Evolutionary conservation across 2,797 vertebrate species (phyloP).

Genomic region (Choloepus didactylus): DNA sequence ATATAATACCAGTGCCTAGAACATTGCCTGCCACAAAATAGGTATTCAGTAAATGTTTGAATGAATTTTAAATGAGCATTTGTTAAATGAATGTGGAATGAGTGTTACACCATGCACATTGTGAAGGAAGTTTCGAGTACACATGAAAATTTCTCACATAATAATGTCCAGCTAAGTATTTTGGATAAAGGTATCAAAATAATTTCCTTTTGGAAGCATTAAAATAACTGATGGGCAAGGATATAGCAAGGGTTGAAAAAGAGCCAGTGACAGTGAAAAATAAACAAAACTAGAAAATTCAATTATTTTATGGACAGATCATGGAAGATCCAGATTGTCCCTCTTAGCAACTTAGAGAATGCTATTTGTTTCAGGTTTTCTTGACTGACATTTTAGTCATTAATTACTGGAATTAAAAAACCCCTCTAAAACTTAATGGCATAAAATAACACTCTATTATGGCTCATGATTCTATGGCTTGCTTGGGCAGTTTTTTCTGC

Average conservation of each 20-base stretch:
- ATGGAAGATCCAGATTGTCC: background rate
- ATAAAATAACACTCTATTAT: background rate
- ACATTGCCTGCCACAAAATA: background rate
- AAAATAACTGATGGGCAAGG: background rate
- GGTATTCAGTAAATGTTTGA: background rate
- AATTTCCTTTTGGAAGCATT: background rate
- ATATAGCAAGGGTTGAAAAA: background rate
- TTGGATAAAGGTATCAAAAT: background rate
- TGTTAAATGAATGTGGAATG: background rate
- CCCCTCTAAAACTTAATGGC: background rate
- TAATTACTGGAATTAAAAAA: background rate
- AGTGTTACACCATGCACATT: background rate
- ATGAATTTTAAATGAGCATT: slow-evolving; percentile 29
- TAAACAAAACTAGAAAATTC: background rate
- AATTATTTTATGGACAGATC: background rate
- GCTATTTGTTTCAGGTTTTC: background rate
- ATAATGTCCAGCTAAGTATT: background rate
- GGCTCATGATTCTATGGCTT: background rate
- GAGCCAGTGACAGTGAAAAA: background rate
- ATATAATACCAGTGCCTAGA: background rate
- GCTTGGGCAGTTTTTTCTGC: background rate
- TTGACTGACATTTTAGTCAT: slow-evolving; percentile 12
- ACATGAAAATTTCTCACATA: background rate
- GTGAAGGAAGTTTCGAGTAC: background rate
- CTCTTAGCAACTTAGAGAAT: background rate